These are phyloP conservation scores for Myiotriccus ornatus DNA, from an alignment of 2,797 vertebrate genomes.

Conservation along the genomic window DNA sequence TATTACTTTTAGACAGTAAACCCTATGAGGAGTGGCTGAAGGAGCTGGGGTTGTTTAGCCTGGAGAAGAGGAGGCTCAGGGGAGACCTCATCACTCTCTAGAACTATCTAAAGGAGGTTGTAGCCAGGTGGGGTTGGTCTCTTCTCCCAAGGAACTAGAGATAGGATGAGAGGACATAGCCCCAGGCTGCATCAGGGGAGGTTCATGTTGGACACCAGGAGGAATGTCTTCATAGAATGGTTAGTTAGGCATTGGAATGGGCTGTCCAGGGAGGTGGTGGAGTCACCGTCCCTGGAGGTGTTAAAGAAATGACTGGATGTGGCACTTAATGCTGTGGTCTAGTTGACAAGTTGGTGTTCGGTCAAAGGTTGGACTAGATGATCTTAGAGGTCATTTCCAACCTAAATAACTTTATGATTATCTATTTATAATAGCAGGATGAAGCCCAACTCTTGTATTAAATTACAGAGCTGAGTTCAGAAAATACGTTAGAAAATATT, in stretches of 20 bases:
- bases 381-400: background rate
- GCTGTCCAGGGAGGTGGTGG: background rate
- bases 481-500: background rate
- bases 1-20: background rate
- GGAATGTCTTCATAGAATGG: background rate
- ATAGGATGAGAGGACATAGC: background rate
- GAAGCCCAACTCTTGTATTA: background rate
- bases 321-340: background rate
- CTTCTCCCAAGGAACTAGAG: background rate
- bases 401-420: background rate
- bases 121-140: accelerated
- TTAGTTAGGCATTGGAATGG: background rate
- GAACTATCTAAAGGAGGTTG: background rate
- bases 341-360: background rate
- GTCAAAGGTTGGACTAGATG: background rate
- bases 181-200: accelerated
- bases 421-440: background rate
- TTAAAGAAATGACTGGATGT: background rate
- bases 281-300: background rate
- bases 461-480: background rate
- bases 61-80: background rate
- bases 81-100: background rate
- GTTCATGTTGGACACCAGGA: background rate
- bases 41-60: background rate
- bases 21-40: background rate